Conservation (phyloP, 2,113 vertebrate genomes). For the Nothocercus julius region DNA sequence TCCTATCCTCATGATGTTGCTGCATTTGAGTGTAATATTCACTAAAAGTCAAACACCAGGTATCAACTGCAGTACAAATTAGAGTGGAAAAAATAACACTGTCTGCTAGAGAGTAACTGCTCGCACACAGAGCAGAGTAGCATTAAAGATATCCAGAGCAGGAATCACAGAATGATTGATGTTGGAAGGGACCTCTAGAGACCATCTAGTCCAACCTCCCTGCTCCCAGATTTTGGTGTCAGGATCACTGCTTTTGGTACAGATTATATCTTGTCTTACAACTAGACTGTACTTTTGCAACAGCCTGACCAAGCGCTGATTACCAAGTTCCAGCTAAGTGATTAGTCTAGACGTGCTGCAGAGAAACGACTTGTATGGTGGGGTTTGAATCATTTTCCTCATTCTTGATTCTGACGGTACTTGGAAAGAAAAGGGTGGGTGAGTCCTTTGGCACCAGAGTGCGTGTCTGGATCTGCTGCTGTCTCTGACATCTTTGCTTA, state of each 20-base stretch:
- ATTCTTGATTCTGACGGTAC: background rate
- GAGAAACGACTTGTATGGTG: background rate
- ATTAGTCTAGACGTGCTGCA: background rate
- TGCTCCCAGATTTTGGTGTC: background rate
- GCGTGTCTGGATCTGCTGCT: conserved; percentile 18
- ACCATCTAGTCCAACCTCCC: too few species aligned
- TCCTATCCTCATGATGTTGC: background rate
- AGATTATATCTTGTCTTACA: background rate
- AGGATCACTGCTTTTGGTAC: background rate
- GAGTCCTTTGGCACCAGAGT: background rate
- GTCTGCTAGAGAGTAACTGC: background rate
- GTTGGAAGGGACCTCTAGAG: too few species aligned
- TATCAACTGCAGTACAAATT: background rate
- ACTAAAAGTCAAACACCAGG: background rate
- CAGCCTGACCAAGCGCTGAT: background rate
- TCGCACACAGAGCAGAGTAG: background rate
- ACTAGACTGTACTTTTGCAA: background rate
- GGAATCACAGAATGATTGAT: background rate
- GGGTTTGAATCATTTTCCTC: background rate
- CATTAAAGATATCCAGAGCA: background rate
- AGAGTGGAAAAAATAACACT: background rate
- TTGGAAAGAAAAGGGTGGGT: background rate
- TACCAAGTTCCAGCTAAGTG: background rate
- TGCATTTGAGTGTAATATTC: background rate
- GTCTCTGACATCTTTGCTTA: background rate